Conservation (phyloP, 2,888 invertebrate genomes). For the Drosophila pseudotakahashii region DNA sequence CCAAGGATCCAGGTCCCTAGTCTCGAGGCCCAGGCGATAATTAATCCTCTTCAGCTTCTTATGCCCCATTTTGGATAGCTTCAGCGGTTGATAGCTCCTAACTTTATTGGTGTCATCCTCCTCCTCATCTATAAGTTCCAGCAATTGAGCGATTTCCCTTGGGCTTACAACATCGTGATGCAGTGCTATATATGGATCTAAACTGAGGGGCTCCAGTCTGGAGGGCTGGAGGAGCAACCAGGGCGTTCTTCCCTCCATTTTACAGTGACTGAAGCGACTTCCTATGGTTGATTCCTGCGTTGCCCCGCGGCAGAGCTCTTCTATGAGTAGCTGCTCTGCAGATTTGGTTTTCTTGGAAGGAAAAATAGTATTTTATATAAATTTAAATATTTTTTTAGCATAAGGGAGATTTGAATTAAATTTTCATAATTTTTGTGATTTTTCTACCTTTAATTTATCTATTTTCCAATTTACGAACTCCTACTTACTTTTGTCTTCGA, state of each 20-base stretch:
- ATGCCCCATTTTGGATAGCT: constrained; percentile 52
- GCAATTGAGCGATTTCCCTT: constrained; percentile 58
- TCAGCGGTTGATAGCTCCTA: constrained; percentile 32
- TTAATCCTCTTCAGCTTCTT: constrained; percentile 50
- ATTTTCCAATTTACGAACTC: constrained; percentile 33
- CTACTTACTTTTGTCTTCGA: constrained; percentile 18
- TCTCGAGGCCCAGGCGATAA: constrained; percentile 30
- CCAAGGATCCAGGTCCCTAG: constrained; percentile 54
- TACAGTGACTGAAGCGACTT: constrained; percentile 51
- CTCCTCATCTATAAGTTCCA: constrained; percentile 54
- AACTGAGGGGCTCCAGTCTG: constrained; percentile 68
- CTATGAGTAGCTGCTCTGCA: constrained; percentile 62
- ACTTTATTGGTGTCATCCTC: background rate
- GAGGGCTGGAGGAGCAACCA: constrained; percentile 56
- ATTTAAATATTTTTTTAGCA: no score
- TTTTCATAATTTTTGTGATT: background rate
- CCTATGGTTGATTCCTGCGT: constrained; percentile 35
- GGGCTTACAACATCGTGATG: constrained; percentile 66
- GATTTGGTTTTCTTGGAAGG: constrained; percentile 47
- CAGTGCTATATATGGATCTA: constrained; percentile 71
- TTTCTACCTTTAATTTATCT: background rate
- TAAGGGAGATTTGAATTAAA: no score
- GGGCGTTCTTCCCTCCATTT: constrained; percentile 33
- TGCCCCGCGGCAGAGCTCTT: constrained; percentile 73
- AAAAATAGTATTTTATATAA: no score